phyloP scores from a whole-genome alignment of 2,797 vertebrate species.

The Uromys caudimaculatus region DNA sequence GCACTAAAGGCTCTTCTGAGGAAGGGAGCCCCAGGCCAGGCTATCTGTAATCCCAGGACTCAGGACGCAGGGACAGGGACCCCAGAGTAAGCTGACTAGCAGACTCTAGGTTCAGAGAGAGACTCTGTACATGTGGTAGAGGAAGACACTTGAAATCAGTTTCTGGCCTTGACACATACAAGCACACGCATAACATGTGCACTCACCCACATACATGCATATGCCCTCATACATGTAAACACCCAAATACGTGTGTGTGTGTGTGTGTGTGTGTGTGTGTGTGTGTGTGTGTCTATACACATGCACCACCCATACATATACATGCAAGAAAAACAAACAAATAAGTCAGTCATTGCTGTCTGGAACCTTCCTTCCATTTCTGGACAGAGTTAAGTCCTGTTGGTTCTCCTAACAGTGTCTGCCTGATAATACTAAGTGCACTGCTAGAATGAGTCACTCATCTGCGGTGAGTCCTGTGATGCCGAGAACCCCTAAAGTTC shows the following conservation, averaged over 20 bases:
- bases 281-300: too few species aligned
- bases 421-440: neutral
- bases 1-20: neutral
- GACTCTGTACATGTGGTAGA: neutral
- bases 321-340: neutral
- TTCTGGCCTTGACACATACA: neutral
- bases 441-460: neutral
- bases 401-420: neutral
- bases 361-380: neutral
- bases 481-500: neutral
- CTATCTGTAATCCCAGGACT: neutral
- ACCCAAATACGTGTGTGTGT: neutral
- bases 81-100: neutral
- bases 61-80: neutral
- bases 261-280: neutral
- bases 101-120: neutral
- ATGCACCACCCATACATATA: neutral
- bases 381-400: neutral
- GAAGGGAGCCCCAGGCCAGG: neutral
- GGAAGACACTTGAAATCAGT: neutral
- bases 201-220: neutral
- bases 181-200: too few species aligned
- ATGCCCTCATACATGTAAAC: neutral
- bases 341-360: neutral
- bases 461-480: neutral